Conservation (phyloP, 2,888 invertebrate genomes). For the Pediacus dermestoides region DNA sequence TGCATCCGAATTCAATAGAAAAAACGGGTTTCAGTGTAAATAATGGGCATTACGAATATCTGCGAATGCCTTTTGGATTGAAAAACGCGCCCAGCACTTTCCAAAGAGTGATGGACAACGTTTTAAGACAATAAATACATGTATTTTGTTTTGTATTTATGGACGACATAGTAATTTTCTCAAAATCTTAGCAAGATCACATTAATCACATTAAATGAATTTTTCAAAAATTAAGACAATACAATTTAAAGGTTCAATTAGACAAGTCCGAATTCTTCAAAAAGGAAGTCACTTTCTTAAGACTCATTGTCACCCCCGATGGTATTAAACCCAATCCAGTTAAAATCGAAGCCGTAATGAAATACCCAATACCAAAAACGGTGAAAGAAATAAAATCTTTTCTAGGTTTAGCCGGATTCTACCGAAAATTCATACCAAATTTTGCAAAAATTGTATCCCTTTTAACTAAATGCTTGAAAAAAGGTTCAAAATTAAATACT, state of each 20-base stretch:
- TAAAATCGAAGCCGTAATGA: constrained; percentile 21
- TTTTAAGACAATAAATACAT: constrained; percentile 22
- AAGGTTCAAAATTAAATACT: constrained; percentile 15
- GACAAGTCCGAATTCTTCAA: constrained; percentile 23
- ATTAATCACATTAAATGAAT: constrained; percentile 20
- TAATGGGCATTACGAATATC: constrained; percentile 30
- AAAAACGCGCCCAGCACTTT: constrained; percentile 32
- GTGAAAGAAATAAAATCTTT: constrained; percentile 27
- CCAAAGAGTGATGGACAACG: constrained; percentile 29
- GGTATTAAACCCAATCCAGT: constrained; percentile 24
- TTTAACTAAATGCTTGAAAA: constrained; percentile 18
- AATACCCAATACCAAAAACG: constrained; percentile 24
- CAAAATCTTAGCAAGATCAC: constrained; percentile 22
- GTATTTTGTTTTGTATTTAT: constrained; percentile 27
- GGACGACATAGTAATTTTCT: constrained; percentile 27
- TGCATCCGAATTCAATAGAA: constrained; percentile 20
- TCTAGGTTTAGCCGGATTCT: constrained; percentile 23
- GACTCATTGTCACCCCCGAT: constrained; percentile 23
- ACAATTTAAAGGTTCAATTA: constrained; percentile 25
- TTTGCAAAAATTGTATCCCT: constrained; percentile 19
- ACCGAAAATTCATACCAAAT: too few species aligned
- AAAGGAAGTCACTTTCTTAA: constrained; percentile 20
- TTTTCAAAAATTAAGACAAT: constrained; percentile 21
- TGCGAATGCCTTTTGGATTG: constrained; percentile 33
- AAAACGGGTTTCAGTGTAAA: constrained; percentile 33